Evolutionary conservation across 1,140 invertebrate genomes (phyloP).

Genomic region (Bombyx mori): ASM3026992v2 NC_085117.1:16468501-16469000

Average conservation of each 20-base stretch:
- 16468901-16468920: slow-evolving; percentile 37
- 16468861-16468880: slow-evolving; percentile 36
- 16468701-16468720: slow-evolving; percentile 53
- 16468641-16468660: slow-evolving; percentile 31
- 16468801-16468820: slow-evolving; percentile 50
- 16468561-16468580: slow-evolving; percentile 25
- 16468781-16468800: slow-evolving; percentile 22
- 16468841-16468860: slow-evolving; percentile 50
- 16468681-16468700: slow-evolving; percentile 55
- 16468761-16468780: slow-evolving; percentile 27
- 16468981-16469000: not conserved
- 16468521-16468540: slow-evolving; percentile 16
- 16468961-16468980: not conserved
- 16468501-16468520: slow-evolving; percentile 14
- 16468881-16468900: slow-evolving; percentile 61
- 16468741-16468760: slow-evolving; percentile 56
- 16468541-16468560: slow-evolving; percentile 26
- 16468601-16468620: slow-evolving; percentile 30
- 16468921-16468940: slow-evolving; percentile 9
- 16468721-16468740: slow-evolving; percentile 32
- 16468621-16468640: slow-evolving; percentile 25
- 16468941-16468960: not conserved
- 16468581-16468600: slow-evolving; percentile 28
- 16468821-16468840: slow-evolving; percentile 56
- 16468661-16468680: slow-evolving; percentile 48